Base-by-base conservation (phyloP, 2,888 invertebrate species). In the Mythimna lalbum region DNA sequence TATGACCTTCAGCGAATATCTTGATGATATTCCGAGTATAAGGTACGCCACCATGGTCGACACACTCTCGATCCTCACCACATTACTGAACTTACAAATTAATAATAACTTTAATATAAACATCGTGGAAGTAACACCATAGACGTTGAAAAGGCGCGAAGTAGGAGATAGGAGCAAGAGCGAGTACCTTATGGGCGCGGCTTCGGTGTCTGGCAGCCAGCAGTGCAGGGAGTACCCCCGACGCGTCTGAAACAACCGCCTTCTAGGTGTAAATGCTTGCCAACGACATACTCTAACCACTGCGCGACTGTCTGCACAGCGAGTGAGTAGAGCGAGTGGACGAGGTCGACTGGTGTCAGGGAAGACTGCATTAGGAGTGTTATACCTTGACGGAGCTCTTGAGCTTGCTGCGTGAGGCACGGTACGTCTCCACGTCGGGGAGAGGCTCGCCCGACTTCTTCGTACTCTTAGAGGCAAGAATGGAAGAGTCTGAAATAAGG, bases 241-340 rank as follows among this genome's bases (percentile, higher is more conserved):
- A 85, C 93, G 95, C 93, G 92, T 94, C 96, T 96, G 96, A 92
- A 96, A 96, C 94, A 91, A 94, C 95, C 93, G 95, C 94, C 95
- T 95, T 91, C 91, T 89, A 81, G 90, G 89, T 93, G 89, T 93
- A 90, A 90, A 91, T 82, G 83, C 76, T 84, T 81, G 84, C 72
- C 61, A 78, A 63, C 36, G 59, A 71, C 59, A 43, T 61, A 47
- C 60, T 23, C 65, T 36, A 56, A 70, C 36, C 56, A n/a, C 6
- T 23, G 14, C 73, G 63, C 47, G 43, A 60, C 10, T 47, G 61
- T 17, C 49, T 53, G 55, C 33, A 33, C 33, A 9, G 1, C 53
- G 5, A 33, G 33, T 33, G 7, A 33, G 33, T 33, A 9, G 21
- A 17, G 53, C 23, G 53, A 53, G 27, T 9, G 53, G 19, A 17